phyloP scores from a whole-genome alignment of 2,888 invertebrate genomes.

The Nebria salina region DNA sequence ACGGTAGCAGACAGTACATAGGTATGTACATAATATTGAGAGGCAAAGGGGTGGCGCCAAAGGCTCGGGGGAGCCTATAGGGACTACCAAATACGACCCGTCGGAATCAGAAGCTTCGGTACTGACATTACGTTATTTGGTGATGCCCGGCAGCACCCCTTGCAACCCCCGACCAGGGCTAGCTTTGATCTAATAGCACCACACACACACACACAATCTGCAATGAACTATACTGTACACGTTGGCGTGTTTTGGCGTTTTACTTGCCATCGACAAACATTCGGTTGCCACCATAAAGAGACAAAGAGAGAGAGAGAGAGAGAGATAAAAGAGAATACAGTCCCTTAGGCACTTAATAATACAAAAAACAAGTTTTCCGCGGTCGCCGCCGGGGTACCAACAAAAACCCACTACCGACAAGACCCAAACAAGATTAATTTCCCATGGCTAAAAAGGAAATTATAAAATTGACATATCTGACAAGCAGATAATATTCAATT shows the following conservation, averaged over 20 bases:
- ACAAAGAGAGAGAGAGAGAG: not conserved
- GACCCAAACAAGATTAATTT: not conserved
- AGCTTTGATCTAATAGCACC: not conserved
- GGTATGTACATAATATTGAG: not conserved
- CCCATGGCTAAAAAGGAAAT: not conserved
- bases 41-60: not conserved
- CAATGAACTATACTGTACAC: not conserved
- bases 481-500: not conserved
- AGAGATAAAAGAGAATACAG: not conserved
- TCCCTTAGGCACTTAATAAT: not conserved
- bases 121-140: not conserved
- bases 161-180: not conserved
- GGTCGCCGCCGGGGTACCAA: not conserved
- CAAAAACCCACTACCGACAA: not conserved
- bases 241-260: not conserved
- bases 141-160: not conserved
- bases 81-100: not conserved
- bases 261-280: not conserved
- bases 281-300: not conserved
- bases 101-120: conserved; percentile 1
- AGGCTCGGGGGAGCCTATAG: not conserved
- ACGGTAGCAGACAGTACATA: too few species aligned
- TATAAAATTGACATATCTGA: not conserved
- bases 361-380: not conserved
- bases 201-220: not conserved